These are phyloP conservation scores for Dendrophyllia cribrosa DNA, from an alignment of 64 coral and sea anemone species.

Conservation along the genomic window DNA sequence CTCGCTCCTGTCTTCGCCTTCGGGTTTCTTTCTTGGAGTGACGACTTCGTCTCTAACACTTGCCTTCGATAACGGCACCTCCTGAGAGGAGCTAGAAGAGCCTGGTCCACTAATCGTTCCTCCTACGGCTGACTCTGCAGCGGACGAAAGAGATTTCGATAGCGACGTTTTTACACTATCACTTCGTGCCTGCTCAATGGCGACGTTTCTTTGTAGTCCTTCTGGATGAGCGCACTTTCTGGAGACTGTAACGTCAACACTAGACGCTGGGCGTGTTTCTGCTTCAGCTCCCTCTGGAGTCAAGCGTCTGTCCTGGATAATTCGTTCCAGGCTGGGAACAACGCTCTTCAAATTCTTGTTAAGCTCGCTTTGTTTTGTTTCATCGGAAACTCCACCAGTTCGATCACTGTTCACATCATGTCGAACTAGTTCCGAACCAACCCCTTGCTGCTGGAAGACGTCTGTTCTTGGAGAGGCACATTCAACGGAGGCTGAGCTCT, in stretches of 20 bases:
- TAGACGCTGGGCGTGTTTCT: constrained; percentile 11
- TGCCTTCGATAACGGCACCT: background rate
- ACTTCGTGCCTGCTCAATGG: background rate
- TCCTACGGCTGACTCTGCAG: background rate
- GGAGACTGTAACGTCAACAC: background rate
- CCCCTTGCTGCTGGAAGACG: background rate
- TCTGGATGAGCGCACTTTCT: background rate
- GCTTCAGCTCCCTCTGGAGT: constrained; percentile 49
- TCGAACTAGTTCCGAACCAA: background rate
- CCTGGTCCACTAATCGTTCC: background rate
- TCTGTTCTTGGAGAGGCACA: background rate
- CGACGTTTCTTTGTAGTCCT: background rate
- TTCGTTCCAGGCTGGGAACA: constrained; percentile 13
- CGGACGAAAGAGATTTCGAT: background rate
- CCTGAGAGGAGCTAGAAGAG: background rate
- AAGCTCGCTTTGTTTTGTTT: background rate
- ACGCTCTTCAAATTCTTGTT: background rate
- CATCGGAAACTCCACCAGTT: background rate
- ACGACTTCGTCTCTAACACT: background rate
- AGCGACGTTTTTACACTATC: background rate
- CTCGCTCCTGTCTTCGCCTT: constrained; percentile 18
- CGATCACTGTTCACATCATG: background rate
- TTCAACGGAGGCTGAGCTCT: background rate
- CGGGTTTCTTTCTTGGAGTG: background rate
- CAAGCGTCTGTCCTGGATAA: constrained; percentile 14